These are phyloP conservation scores for Platysteira castanea DNA, from an alignment of 2,113 vertebrate species.

Conservation along the genomic window DNA sequence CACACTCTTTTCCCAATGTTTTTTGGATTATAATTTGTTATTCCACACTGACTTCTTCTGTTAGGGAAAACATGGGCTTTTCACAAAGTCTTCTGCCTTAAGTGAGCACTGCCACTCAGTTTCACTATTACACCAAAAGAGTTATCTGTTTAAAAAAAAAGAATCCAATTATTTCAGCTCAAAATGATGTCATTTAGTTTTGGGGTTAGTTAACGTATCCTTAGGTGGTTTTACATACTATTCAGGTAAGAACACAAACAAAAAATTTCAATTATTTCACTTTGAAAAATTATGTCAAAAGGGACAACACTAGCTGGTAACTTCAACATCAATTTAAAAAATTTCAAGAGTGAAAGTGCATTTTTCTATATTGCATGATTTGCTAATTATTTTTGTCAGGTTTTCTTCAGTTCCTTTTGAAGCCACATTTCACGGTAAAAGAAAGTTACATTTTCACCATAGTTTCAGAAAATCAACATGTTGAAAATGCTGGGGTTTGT, in stretches of 20 bases:
- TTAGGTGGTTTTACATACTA: background rate
- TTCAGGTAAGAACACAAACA: background rate
- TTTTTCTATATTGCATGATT: background rate
- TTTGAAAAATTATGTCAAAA: background rate
- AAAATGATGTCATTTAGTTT: background rate
- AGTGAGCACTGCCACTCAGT: background rate
- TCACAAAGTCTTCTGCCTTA: background rate
- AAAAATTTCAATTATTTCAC: background rate
- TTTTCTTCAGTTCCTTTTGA: background rate
- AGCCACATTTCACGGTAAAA: background rate
- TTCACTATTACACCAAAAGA: background rate
- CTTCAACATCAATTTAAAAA: background rate
- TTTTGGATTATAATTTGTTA: constrained; percentile 44
- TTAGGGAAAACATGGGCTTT: background rate
- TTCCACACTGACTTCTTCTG: background rate
- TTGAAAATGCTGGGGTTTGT: background rate
- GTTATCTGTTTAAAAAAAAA: background rate
- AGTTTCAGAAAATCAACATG: background rate
- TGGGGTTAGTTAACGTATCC: background rate
- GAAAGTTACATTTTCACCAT: background rate
- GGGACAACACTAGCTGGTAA: background rate
- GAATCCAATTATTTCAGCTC: background rate
- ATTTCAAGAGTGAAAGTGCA: background rate
- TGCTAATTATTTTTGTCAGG: background rate
- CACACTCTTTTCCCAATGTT: background rate